Evolutionary conservation across 2,797 vertebrate species (phyloP).

Genomic region (Acanthurus lineatus): DNA sequence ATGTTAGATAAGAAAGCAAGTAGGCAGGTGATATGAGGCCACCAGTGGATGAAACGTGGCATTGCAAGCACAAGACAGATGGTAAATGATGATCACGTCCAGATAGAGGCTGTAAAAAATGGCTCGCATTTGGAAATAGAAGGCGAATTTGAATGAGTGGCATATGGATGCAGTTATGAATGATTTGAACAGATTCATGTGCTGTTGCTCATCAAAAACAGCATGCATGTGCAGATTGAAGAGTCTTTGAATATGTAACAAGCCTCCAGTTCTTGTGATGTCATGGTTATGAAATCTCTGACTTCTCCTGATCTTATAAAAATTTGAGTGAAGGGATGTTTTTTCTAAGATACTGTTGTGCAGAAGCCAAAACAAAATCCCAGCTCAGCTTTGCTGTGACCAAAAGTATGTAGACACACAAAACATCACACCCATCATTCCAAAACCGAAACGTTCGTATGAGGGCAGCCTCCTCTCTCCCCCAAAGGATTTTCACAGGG

Average conservation of each 20-base stretch:
- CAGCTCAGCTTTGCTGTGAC: background rate
- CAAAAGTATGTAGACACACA: background rate
- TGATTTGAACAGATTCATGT: constrained; percentile 30
- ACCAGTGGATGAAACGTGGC: background rate
- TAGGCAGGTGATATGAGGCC: background rate
- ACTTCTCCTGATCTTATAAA: background rate
- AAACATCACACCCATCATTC: background rate
- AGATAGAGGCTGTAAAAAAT: constrained; percentile 24
- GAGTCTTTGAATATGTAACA: background rate
- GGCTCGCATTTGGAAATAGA: constrained; percentile 51
- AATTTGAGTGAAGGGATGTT: background rate
- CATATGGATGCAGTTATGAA: background rate
- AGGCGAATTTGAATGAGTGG: constrained; percentile 33
- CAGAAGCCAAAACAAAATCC: background rate
- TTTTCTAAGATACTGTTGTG: background rate
- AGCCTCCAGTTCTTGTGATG: background rate
- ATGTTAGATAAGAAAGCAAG: background rate
- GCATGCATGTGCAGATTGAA: constrained; percentile 11
- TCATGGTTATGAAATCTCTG: background rate
- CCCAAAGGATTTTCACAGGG: background rate
- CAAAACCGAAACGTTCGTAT: background rate
- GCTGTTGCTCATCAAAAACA: constrained; percentile 24
- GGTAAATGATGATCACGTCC: constrained; percentile 13
- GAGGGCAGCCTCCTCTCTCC: background rate
- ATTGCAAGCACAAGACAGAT: constrained; percentile 28